A percentile compares a stretch with the other conserved stretches of the same genome.
These are phyloP conservation scores for Semaprochilodus insignis DNA, from an alignment of 2,797 vertebrate genomes.

Conservation along the genomic window DNA sequence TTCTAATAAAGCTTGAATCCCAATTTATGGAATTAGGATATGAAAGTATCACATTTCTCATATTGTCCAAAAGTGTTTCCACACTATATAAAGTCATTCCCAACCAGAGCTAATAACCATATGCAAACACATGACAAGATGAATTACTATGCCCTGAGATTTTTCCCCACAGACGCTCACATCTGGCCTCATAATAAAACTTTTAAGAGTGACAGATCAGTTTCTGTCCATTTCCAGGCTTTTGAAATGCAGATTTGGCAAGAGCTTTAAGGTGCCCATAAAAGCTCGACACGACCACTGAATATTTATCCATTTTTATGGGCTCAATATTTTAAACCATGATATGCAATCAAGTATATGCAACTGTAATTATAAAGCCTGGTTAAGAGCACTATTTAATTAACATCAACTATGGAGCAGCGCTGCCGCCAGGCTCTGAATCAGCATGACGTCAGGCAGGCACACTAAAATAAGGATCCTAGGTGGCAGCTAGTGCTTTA, in stretches of 20 bases:
- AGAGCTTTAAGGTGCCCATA: background rate
- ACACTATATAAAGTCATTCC: too few relatives aligned
- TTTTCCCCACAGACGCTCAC: background rate
- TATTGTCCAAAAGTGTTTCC: too few relatives aligned
- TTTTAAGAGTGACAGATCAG: background rate
- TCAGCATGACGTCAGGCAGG: background rate
- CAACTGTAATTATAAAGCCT: slow-evolving; percentile 28
- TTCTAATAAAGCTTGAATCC: too few relatives aligned
- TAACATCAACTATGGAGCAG: background rate
- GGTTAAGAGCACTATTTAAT: slow-evolving; percentile 13
- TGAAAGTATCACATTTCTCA: too few relatives aligned
- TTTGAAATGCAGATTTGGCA: background rate
- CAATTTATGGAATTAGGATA: too few relatives aligned
- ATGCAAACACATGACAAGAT: too few relatives aligned
- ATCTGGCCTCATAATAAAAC: background rate
- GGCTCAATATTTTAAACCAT: slow-evolving; percentile 24
- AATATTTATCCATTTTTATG: slow-evolving; percentile 7
- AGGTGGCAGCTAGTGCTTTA: background rate
- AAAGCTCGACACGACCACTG: background rate
- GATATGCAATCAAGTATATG: slow-evolving; percentile 37
- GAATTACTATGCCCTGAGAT: background rate
- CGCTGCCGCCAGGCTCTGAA: background rate
- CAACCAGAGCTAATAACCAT: too few relatives aligned
- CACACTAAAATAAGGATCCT: background rate
- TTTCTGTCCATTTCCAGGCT: background rate